phyloP scores from a whole-genome alignment of 1,140 invertebrate species.

The Portunus trituberculatus region DNA sequence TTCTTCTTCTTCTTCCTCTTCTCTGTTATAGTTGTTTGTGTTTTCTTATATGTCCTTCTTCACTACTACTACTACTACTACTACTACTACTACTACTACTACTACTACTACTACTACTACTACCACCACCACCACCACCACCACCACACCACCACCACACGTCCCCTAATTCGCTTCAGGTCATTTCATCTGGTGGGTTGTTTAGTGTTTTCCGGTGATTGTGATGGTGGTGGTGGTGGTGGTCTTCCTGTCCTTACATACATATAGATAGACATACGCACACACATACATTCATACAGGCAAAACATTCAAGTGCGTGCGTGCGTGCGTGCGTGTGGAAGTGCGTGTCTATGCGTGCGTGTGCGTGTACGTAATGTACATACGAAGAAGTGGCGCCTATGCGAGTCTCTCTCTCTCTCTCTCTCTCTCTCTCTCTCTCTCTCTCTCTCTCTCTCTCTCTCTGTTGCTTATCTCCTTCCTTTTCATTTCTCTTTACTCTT shows the following conservation, averaged over 20 bases:
- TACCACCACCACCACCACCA: neutral
- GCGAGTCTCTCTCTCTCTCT: too few species aligned
- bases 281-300: too few species aligned
- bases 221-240: slow-evolving; percentile 2
- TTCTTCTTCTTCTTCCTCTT: too few species aligned
- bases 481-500: neutral
- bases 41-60: neutral
- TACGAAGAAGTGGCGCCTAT: too few species aligned
- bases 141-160: neutral
- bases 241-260: too few species aligned
- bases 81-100: too few species aligned
- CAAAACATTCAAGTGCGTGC: too few species aligned
- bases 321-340: too few species aligned
- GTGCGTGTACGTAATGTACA: neutral
- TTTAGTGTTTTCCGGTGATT: slow-evolving; percentile 21
- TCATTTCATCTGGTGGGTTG: neutral
- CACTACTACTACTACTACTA: too few species aligned
- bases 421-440: slow-evolving; percentile 2
- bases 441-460: slow-evolving; percentile 33
- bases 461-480: neutral
- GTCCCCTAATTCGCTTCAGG: neutral
- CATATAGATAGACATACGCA: too few species aligned
- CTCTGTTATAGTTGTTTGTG: neutral
- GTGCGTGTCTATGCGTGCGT: neutral
- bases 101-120: neutral